Percentiles rank a stretch among this genome's conserved stretches.
Conservation (phyloP, 2,888 invertebrate genomes). For the Sesamia inferens region DNA sequence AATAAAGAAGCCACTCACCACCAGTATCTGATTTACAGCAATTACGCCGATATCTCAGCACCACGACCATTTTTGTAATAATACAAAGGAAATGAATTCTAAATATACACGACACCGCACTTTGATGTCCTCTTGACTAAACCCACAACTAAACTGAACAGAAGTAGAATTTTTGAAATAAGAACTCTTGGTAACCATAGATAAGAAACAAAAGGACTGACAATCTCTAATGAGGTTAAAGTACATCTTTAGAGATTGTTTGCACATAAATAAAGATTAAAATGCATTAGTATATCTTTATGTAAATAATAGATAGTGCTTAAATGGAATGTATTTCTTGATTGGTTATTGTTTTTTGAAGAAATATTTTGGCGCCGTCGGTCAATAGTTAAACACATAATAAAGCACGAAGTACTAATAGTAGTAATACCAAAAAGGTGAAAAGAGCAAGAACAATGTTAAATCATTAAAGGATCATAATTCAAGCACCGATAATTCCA, state of each 20-base stretch:
- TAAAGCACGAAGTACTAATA: too few species aligned
- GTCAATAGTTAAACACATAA: slow-evolving; percentile 36
- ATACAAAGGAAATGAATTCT: slow-evolving; percentile 11
- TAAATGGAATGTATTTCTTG: neutral
- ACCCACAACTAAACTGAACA: slow-evolving; percentile 53
- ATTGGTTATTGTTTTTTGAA: slow-evolving; percentile 13
- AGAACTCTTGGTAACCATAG: slow-evolving; percentile 45
- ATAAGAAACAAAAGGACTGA: slow-evolving; percentile 58
- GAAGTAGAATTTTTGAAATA: slow-evolving; percentile 42
- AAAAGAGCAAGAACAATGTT: too few species aligned
- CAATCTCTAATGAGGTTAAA: slow-evolving; percentile 65
- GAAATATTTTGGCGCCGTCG: neutral
- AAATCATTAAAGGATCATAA: too few species aligned
- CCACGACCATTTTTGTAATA: slow-evolving; percentile 28
- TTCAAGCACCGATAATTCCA: too few species aligned
- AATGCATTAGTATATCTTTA: slow-evolving; percentile 27
- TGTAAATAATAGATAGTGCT: slow-evolving; percentile 5
- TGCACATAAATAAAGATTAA: slow-evolving; percentile 50
- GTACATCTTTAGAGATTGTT: slow-evolving; percentile 56
- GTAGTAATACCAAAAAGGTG: too few species aligned
- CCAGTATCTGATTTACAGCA: slow-evolving; percentile 4
- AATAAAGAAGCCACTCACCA: slow-evolving; percentile 26
- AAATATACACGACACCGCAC: slow-evolving; percentile 28
- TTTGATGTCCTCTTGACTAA: slow-evolving; percentile 33
- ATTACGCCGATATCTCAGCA: slow-evolving; percentile 37